A percentile compares a stretch with the other conserved stretches of the same genome.
phyloP scores from a whole-genome alignment of 2,888 invertebrate species.

The Macaria notata region DNA sequence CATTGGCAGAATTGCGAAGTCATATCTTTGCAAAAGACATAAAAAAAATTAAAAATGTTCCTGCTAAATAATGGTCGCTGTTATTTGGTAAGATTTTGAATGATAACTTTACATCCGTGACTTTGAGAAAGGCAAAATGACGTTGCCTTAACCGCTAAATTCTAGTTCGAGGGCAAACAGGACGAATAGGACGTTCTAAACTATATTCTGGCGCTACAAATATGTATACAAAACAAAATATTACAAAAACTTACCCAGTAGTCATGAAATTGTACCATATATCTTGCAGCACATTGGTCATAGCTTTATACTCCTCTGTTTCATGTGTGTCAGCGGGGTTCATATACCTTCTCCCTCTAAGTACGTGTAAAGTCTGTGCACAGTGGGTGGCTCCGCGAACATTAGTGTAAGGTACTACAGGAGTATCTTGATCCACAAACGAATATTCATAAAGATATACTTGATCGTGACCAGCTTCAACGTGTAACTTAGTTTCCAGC shows the following conservation, averaged over 20 bases:
- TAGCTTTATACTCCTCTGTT: conserved; percentile 36
- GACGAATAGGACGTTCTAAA: no score
- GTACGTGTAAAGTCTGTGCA: conserved; percentile 40
- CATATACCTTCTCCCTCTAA: conserved; percentile 27
- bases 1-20: no score
- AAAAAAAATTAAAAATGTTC: no score
- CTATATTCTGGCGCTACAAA: no score
- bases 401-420: conserved; percentile 39
- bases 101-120: no score
- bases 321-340: conserved; percentile 11
- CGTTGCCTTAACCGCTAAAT: no score
- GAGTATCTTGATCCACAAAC: conserved; percentile 41
- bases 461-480: conserved; percentile 46
- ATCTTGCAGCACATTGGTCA: conserved; percentile 40
- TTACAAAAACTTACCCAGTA: conserved; percentile 40
- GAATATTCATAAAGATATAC: conserved; percentile 55
- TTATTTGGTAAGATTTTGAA: no score
- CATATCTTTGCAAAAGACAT: no score
- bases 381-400: conserved; percentile 45
- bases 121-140: no score
- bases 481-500: conserved; percentile 40
- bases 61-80: no score
- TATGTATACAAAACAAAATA: no score
- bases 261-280: conserved; percentile 52
- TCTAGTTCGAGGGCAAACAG: no score